A percentile compares a stretch with the other conserved stretches of the same genome.
phyloP scores from a whole-genome alignment of 2,888 invertebrate genomes.

The Caenorhabditis uteleia region DNA sequence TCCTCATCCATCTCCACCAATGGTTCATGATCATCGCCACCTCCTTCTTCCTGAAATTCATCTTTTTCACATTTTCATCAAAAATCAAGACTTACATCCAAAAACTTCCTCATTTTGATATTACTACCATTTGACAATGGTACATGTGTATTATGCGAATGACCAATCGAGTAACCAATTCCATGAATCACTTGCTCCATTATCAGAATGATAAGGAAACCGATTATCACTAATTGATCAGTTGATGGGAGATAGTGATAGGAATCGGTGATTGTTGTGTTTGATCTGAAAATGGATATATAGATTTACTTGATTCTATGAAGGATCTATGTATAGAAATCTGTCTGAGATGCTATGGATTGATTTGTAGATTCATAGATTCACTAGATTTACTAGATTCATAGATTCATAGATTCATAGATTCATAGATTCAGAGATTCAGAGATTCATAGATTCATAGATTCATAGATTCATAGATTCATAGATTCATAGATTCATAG shows the following conservation, averaged over 20 bases:
- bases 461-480: too few relatives aligned
- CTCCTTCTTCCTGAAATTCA: conserved; percentile 33
- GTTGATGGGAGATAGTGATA: conserved; percentile 38
- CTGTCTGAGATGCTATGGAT: too few relatives aligned
- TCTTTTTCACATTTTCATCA: too few relatives aligned
- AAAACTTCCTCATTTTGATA: conserved; percentile 28
- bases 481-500: too few relatives aligned
- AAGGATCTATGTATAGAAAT: too few relatives aligned
- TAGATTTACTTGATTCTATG: too few relatives aligned
- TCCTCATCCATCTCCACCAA: conserved; percentile 32
- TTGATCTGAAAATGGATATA: too few relatives aligned
- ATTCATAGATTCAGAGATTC: too few relatives aligned
- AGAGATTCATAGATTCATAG: too few relatives aligned
- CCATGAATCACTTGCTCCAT: conserved; percentile 57
- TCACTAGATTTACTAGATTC: too few relatives aligned
- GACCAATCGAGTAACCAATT: conserved; percentile 27
- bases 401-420: too few relatives aligned
- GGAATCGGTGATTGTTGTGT: conserved; percentile 7
- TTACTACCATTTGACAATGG: conserved; percentile 14
- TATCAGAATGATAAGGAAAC: conserved; percentile 64
- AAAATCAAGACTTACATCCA: conserved; percentile 10
- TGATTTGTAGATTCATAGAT: too few relatives aligned
- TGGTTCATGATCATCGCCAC: conserved; percentile 39
- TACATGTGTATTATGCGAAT: conserved; percentile 14
- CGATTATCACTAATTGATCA: conserved; percentile 59